Base-by-base conservation (phyloP, 64 coral and sea anemone genomes). In the Hydrozoanthus tunicans region DNA sequence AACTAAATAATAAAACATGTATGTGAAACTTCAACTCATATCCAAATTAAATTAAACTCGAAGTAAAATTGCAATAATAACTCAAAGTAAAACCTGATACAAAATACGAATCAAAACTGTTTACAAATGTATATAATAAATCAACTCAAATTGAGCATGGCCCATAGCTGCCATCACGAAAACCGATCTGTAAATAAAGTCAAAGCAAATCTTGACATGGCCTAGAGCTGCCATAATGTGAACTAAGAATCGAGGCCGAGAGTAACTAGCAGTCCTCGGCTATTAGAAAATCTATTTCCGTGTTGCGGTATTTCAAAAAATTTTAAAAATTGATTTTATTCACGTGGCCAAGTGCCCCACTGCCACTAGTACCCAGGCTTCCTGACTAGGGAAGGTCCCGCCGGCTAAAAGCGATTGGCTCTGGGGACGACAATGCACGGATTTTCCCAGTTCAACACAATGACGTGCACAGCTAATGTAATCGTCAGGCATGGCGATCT, bases 271-370 rank as follows among this genome's bases (percentile, higher is more conserved):
- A 70, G 67, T 70, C n/a, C 67, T 70, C 67, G 67, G 67, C 67
- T 70, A 70, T 70, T 70, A 70, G 67, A 70, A 70, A 70, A 70
- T 70, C 67, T 4, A 20, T 70, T 70, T 70, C 67, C 67, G 67
- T 70, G 20, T 70, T 20, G 67, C 17, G 8, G 67, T 70, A 70
- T 15, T 68, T 17, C 32, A 43, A 43, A 43, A 43, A 1, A 43
- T 43, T 43, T 43, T 43, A 43, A 2, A 43, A 43, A 43, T 1
- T 43, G 20, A 20, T 20, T 20, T 20, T 20, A 20, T 20, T 20
- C 20, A 20, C 20, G 0, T 20, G 20, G 20, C 20, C 20, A 20
- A 20, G 20, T 20, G 20, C 20, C 20, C 20, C 20, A 20, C 20
- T 20, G 20, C 20, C 20, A 20, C 20, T 20, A 20, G 20, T 20